These are phyloP conservation scores for Dendroctonus ponderosae DNA, from an alignment of 1,140 invertebrate species.

Conservation along the genomic window DNA sequence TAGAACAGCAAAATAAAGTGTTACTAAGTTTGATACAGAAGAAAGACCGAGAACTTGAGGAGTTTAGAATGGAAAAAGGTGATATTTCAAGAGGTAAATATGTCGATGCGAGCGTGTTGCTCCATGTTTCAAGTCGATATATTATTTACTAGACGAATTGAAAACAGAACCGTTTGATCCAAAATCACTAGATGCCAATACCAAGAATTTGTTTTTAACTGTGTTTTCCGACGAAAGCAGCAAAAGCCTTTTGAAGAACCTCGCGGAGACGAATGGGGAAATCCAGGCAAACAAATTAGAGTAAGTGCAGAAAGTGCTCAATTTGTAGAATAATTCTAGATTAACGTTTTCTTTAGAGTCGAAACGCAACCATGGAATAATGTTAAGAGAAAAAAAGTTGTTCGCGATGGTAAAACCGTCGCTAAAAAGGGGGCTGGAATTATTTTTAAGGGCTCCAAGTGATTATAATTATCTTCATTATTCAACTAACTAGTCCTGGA, in stretches of 20 bases:
- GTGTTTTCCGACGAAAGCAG: conserved; percentile 21
- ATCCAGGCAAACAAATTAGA: conserved; percentile 7
- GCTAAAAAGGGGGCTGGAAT: background rate
- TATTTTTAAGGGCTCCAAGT: background rate
- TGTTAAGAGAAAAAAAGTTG: no score
- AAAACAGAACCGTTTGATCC: conserved; percentile 36
- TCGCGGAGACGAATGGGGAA: conserved; percentile 21
- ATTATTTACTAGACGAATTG: conserved; percentile 26
- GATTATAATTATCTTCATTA: background rate
- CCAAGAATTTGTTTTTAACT: conserved; percentile 29
- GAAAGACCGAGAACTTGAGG: conserved; percentile 40
- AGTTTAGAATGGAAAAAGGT: conserved; percentile 41
- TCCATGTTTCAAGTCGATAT: background rate
- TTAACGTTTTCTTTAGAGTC: conserved; percentile 15
- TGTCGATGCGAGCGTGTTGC: background rate
- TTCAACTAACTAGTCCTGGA: background rate
- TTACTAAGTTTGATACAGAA: conserved; percentile 36
- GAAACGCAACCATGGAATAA: conserved; percentile 21
- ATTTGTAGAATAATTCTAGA: conserved; percentile 2
- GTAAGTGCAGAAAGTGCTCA: conserved; percentile 8
- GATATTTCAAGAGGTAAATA: conserved; percentile 37
- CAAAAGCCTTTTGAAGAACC: conserved; percentile 20
- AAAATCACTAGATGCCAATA: conserved; percentile 4
- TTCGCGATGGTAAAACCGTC: background rate
- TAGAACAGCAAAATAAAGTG: conserved; percentile 37